A percentile compares a stretch with the other conserved stretches of the same genome.
phyloP scores from a whole-genome alignment of 1,140 invertebrate species.

The Sycobia sp. region DNA sequence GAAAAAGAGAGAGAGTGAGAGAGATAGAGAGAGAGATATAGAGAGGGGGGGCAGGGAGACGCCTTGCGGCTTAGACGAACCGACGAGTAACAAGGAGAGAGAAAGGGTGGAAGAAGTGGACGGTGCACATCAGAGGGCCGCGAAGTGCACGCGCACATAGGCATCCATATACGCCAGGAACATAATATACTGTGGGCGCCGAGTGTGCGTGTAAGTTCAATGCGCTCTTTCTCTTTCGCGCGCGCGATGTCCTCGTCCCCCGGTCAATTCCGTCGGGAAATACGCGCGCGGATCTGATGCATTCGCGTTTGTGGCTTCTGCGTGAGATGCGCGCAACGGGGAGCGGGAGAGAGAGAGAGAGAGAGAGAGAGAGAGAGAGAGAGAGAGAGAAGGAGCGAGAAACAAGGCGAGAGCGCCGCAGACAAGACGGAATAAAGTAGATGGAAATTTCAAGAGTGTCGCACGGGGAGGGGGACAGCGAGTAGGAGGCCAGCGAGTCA shows the following conservation, averaged over 20 bases:
- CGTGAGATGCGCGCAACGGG: no score
- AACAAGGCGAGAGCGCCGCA: background rate
- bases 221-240: conserved; percentile 2
- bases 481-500: background rate
- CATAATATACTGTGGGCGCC: background rate
- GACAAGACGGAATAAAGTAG: conserved; percentile 7
- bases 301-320: no score
- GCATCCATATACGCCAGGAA: background rate
- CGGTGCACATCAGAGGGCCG: background rate
- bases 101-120: no score
- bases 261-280: conserved; percentile 36
- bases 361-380: no score
- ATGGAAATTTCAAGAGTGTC: no score
- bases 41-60: background rate
- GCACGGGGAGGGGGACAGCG: background rate
- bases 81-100: no score
- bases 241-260: conserved; percentile 4
- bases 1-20: background rate
- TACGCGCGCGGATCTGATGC: conserved; percentile 7
- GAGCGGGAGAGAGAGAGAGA: no score
- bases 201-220: background rate
- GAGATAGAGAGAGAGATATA: background rate
- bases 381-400: no score
- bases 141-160: conserved; percentile 3
- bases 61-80: no score